Evolutionary conservation across 1,140 invertebrate species (phyloP), one percentile per base, ranked within the genome.

Genomic region (Eupeodes corollae): DNA sequence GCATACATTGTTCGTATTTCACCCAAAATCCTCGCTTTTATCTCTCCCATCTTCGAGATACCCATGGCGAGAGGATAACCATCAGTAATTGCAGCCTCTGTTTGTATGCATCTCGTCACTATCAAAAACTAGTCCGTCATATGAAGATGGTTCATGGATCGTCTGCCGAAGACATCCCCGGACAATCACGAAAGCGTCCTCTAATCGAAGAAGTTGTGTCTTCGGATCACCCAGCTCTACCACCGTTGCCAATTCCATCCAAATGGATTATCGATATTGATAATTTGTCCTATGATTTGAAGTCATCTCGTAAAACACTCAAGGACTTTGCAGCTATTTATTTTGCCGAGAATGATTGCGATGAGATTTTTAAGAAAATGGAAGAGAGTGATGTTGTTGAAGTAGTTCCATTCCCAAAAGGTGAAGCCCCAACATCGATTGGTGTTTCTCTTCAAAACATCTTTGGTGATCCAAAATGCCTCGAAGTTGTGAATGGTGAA

Each of bases 31-130:
- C 88, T 5, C 76, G 86, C 53, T 77, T 78, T 52, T 87, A 79
- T 67, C 71, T 91, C 12, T 80, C 83, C 54, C 88, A 91, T 67
- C 73, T 82, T 52, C 78, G 80, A 30, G 83, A 90, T 63, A 78
- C 78, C 37, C 89, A 92, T 69, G 76, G 80, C 42, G 80, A 84
- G 57, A 80, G 77, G 57, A 76, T 88, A 43, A 82, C 79, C 55
- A 86, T 91, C 52, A 88, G 84, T 65, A 81, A 87, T 56, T 92
- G 89, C 62, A 78, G 80, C 14, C 71, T 78, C 48, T 92, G 89
- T 69, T 73, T 89, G 49, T 92, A 91, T 70, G 88, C 88, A 12
- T 90, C 86, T 11, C 79, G 80, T 51, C 84, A 87, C 68, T 82
- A 83, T 56, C 86, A 90, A 60, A 92, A 91, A 71, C 69, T 91